phyloP scores from a whole-genome alignment of 2,113 vertebrate species.

The Amphiprion ocellaris region DNA sequence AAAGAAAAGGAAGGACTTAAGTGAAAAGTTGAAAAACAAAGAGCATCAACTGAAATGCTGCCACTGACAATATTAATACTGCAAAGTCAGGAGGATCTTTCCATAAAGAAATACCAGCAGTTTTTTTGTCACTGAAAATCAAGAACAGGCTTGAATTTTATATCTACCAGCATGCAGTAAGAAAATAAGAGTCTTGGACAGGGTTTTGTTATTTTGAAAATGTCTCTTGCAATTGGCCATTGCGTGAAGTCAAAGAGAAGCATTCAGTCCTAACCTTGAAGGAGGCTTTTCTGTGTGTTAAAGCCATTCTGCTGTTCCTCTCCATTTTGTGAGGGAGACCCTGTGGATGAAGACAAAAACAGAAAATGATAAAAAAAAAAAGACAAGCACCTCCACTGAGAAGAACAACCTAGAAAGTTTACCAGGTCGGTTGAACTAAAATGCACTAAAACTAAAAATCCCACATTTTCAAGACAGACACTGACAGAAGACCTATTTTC shows the following conservation, averaged over 20 bases:
- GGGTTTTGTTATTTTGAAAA: conserved; percentile 39
- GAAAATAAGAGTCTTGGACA: conserved; percentile 24
- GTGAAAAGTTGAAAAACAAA: conserved; percentile 47
- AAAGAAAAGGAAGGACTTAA: conserved; percentile 58
- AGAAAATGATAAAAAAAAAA: neutral
- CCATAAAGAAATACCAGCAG: conserved; percentile 30
- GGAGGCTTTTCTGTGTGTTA: conserved; percentile 80
- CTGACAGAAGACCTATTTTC: neutral
- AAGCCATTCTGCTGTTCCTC: conserved; percentile 81
- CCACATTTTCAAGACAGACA: too few relatives aligned
- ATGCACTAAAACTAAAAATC: too few relatives aligned
- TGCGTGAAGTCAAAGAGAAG: conserved; percentile 53
- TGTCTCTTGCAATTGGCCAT: conserved; percentile 34
- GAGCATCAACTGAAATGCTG: conserved; percentile 39
- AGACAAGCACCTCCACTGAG: neutral
- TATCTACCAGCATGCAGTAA: conserved; percentile 66
- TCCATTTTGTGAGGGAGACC: conserved; percentile 74
- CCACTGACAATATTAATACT: conserved; percentile 42
- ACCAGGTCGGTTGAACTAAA: too few relatives aligned
- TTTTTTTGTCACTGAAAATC: conserved; percentile 30
- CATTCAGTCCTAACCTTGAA: conserved; percentile 79
- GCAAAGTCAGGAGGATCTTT: conserved; percentile 32
- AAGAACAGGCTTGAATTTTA: conserved; percentile 33
- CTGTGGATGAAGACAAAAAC: conserved; percentile 57
- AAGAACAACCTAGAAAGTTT: too few relatives aligned